Conservation (phyloP, 2,888 invertebrate species). For the Phortica magna region DNA sequence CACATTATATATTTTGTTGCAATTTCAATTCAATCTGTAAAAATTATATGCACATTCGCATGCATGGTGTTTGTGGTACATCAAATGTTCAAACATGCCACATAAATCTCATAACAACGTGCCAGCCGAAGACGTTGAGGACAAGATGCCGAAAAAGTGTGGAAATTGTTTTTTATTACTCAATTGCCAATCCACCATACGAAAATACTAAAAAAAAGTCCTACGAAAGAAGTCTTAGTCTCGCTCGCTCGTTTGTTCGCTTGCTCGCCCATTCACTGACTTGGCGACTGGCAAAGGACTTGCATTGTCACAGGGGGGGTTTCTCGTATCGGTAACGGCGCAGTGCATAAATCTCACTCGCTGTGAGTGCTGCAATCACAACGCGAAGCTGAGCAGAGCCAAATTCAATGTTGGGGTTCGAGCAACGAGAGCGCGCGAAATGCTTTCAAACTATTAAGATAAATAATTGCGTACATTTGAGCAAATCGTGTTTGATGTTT, state of each 20-base stretch:
- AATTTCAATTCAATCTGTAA: neutral
- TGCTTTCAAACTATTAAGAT: slow-evolving; percentile 51
- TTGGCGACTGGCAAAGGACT: slow-evolving; percentile 35
- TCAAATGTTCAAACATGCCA: slow-evolving; percentile 74
- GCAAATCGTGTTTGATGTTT: slow-evolving; percentile 75
- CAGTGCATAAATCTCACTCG: slow-evolving; percentile 69
- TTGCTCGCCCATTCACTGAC: neutral
- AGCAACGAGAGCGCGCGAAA: slow-evolving; percentile 20
- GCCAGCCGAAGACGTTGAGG: neutral
- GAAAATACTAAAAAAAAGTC: slow-evolving; percentile 46
- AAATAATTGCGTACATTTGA: slow-evolving; percentile 77
- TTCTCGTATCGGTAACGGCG: slow-evolving; percentile 11
- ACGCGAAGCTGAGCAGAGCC: neutral
- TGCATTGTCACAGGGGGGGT: neutral
- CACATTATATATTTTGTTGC: neutral
- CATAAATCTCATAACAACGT: slow-evolving; percentile 68
- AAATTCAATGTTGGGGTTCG: neutral
- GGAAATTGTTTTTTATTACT: slow-evolving; percentile 72
- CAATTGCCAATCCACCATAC: slow-evolving; percentile 61
- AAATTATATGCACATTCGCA: neutral
- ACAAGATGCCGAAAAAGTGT: slow-evolving; percentile 34
- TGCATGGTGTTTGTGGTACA: slow-evolving; percentile 57
- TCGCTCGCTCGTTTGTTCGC: neutral
- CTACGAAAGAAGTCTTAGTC: neutral
- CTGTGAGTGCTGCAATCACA: slow-evolving; percentile 35